A percentile compares a stretch with the other conserved stretches of the same genome.
Evolutionary conservation across 2,797 vertebrate genomes (phyloP).

Genomic region (Choloepus didactylus): DNA sequence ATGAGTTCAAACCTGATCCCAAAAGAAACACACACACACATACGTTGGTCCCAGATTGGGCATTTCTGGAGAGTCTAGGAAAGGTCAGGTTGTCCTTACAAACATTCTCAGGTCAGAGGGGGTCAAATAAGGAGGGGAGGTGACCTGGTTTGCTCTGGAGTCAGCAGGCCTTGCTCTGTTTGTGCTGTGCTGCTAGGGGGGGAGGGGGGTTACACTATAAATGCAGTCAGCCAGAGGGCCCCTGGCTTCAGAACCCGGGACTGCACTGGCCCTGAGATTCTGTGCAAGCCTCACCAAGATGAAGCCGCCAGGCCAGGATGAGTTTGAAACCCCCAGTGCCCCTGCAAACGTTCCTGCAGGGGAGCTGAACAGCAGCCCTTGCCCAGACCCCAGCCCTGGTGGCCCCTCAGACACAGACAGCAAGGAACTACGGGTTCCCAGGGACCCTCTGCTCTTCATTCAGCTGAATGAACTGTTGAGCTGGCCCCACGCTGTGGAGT

Average conservation of each 20-base stretch:
- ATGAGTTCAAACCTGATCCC: conserved; percentile 9
- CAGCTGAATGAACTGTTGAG: conserved; percentile 89
- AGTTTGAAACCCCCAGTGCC: conserved; percentile 43
- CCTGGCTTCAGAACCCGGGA: conserved; percentile 24
- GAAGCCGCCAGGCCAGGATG: conserved; percentile 76
- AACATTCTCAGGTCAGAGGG: neutral
- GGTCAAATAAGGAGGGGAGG: neutral
- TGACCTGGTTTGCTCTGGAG: conserved; percentile 55
- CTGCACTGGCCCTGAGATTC: neutral
- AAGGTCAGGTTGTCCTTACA: neutral
- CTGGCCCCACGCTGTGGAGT: conserved; percentile 80
- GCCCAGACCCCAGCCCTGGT: neutral
- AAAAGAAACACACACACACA: neutral
- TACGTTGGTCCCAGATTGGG: neutral
- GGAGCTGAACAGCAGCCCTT: conserved; percentile 15
- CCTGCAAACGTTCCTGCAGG: conserved; percentile 55
- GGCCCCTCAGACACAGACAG: conserved; percentile 29
- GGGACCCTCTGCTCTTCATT: conserved; percentile 85
- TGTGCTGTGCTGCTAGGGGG: neutral
- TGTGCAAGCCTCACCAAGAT: conserved; percentile 59
- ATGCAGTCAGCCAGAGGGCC: neutral
- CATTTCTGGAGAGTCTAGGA: conserved; percentile 44
- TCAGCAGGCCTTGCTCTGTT: conserved; percentile 61
- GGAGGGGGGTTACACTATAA: conserved; percentile 57
- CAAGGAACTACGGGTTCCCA: neutral